phyloP scores from a whole-genome alignment of 2,888 invertebrate species.

The Chaetogeoica ovagalla region DNA sequence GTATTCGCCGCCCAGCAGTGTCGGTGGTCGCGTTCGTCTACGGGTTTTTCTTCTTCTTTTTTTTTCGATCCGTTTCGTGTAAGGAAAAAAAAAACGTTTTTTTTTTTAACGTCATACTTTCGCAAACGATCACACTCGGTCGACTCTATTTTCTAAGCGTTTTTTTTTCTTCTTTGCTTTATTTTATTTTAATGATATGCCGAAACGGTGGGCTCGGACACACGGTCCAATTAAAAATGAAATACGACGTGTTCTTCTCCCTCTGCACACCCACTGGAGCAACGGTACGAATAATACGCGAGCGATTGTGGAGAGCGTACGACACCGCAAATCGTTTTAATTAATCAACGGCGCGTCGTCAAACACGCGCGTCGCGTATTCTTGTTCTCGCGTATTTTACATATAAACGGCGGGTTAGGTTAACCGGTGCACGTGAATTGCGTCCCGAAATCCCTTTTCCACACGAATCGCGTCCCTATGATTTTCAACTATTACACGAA shows the following conservation, averaged over 20 bases:
- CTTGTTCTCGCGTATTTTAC: too few relatives aligned
- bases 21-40: too few relatives aligned
- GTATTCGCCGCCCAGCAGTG: too few relatives aligned
- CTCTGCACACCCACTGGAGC: not conserved
- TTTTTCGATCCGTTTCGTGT: too few relatives aligned
- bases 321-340: conserved; percentile 30
- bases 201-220: conserved; percentile 5
- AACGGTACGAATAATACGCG: not conserved
- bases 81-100: too few relatives aligned
- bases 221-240: conserved; percentile 49
- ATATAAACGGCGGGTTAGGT: too few relatives aligned
- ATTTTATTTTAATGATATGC: not conserved
- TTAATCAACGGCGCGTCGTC: conserved; percentile 15
- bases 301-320: not conserved
- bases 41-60: too few relatives aligned
- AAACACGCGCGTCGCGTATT: not conserved
- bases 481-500: too few relatives aligned
- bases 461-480: too few relatives aligned
- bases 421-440: too few relatives aligned
- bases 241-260: conserved; percentile 43
- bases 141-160: not conserved
- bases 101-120: too few relatives aligned
- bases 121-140: not conserved
- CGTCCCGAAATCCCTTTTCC: too few relatives aligned
- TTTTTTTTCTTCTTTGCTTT: not conserved